Conservation (phyloP, 2,888 invertebrate species). For the Cephus spinipes region DNA sequence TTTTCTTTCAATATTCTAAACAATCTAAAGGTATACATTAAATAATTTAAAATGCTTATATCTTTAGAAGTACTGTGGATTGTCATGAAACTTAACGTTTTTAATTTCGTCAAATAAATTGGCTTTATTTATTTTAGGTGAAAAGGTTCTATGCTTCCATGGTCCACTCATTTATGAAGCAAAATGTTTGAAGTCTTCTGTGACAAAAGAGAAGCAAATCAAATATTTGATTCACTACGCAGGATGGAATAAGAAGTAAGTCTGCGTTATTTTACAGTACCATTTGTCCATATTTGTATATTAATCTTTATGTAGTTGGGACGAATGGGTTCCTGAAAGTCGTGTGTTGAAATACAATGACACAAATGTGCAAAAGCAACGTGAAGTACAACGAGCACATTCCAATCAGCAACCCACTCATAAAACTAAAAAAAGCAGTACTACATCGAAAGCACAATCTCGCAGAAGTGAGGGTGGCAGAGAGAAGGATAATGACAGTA, state of each 20-base stretch:
- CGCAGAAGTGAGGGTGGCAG: slow-evolving; percentile 52
- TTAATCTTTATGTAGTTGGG: slow-evolving; percentile 67
- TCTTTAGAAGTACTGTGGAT: not conserved
- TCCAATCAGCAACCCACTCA: slow-evolving; percentile 72
- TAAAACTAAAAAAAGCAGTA: slow-evolving; percentile 49
- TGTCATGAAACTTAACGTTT: not conserved
- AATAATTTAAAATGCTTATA: not conserved
- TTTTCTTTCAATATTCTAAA: not conserved
- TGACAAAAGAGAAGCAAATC: slow-evolving; percentile 87
- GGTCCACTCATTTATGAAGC: slow-evolving; percentile 97
- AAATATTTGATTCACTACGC: slow-evolving; percentile 96
- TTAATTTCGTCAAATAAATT: not conserved
- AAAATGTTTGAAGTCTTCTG: slow-evolving; percentile 88
- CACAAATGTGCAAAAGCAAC: slow-evolving; percentile 73
- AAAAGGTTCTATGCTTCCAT: slow-evolving; percentile 94
- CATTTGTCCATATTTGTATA: not conserved
- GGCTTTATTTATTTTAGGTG: slow-evolving; percentile 71
- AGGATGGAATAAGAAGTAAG: slow-evolving; percentile 98
- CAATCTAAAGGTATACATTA: not conserved
- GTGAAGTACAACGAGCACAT: slow-evolving; percentile 71
- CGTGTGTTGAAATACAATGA: slow-evolving; percentile 75
- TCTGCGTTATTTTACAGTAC: slow-evolving; percentile 23
- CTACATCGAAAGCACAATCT: slow-evolving; percentile 49
- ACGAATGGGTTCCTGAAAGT: slow-evolving; percentile 74
- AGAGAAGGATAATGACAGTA: slow-evolving; percentile 70